Percentiles rank a stretch among this genome's conserved stretches.
These are phyloP conservation scores for Poeciliopsis turneri DNA, from an alignment of 2,797 vertebrate species.

Conservation along the genomic window DNA sequence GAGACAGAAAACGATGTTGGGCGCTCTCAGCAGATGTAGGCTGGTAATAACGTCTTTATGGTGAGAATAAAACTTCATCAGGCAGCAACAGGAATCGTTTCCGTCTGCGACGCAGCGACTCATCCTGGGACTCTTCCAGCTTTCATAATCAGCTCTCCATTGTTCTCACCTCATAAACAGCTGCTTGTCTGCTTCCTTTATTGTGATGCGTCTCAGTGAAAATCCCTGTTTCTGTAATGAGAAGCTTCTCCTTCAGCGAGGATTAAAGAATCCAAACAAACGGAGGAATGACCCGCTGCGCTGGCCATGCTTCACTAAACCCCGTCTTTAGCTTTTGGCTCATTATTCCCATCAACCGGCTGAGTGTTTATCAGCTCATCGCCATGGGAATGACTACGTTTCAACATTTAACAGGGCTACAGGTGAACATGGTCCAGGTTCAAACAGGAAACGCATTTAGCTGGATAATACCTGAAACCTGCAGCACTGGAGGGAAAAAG, in stretches of 20 bases:
- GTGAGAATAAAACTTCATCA: slow-evolving; percentile 11
- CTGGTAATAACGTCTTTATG: slow-evolving; percentile 9
- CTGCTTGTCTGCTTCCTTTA: slow-evolving; percentile 39
- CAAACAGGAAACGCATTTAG: no score
- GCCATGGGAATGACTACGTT: slow-evolving; percentile 19
- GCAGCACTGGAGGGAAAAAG: neutral
- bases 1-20: slow-evolving; percentile 10
- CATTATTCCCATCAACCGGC: slow-evolving; percentile 39
- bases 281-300: slow-evolving; percentile 49
- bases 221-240: slow-evolving; percentile 56
- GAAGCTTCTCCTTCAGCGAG: slow-evolving; percentile 55
- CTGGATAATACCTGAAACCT: neutral
- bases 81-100: slow-evolving; percentile 9
- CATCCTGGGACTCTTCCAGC: slow-evolving; percentile 22
- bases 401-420: slow-evolving; percentile 14
- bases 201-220: slow-evolving; percentile 44
- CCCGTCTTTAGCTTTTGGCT: slow-evolving; percentile 49
- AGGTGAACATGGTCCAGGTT: slow-evolving; percentile 3
- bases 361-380: slow-evolving; percentile 27
- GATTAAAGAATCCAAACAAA: slow-evolving; percentile 61
- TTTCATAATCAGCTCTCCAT: slow-evolving; percentile 22
- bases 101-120: slow-evolving; percentile 16
- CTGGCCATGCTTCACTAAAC: slow-evolving; percentile 38
- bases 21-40: slow-evolving; percentile 13
- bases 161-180: slow-evolving; percentile 34